Evolutionary conservation across 2,113 vertebrate species (phyloP).

Genomic region (Saiga tatarica): DNA sequence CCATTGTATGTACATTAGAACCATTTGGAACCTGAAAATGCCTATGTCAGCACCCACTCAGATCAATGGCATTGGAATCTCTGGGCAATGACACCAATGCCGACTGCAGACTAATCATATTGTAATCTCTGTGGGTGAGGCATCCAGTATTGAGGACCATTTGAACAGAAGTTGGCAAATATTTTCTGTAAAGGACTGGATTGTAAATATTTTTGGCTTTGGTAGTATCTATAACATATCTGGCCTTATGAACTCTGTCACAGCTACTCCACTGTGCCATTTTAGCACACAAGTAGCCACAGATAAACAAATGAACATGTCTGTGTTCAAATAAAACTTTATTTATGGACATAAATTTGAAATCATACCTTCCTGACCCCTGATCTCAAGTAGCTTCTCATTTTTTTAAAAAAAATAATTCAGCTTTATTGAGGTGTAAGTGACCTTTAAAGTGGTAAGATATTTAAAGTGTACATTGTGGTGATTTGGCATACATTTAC

Average conservation of each 20-base stretch:
- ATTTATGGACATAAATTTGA: background rate
- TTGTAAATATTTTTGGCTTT: background rate
- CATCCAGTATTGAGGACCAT: background rate
- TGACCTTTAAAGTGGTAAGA: background rate
- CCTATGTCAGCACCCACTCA: background rate
- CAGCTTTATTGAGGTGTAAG: background rate
- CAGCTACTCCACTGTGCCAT: background rate
- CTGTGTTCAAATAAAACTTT: background rate
- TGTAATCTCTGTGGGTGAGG: background rate
- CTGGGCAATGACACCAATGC: background rate
- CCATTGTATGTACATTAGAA: background rate
- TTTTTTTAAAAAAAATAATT: background rate
- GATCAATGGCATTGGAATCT: background rate
- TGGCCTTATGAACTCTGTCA: background rate
- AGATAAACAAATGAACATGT: background rate
- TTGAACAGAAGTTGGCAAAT: background rate
- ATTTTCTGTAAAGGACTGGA: background rate
- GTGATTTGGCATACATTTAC: background rate
- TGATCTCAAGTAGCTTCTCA: background rate
- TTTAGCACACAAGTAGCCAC: background rate
- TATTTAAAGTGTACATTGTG: background rate
- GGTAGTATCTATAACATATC: background rate
- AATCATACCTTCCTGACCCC: background rate
- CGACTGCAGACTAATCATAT: background rate
- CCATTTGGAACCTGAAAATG: background rate